Evolutionary conservation across 1,140 invertebrate species (phyloP), one percentile per base, ranked within the genome.

Genomic region (Brachionus rotundiformis): DNA sequence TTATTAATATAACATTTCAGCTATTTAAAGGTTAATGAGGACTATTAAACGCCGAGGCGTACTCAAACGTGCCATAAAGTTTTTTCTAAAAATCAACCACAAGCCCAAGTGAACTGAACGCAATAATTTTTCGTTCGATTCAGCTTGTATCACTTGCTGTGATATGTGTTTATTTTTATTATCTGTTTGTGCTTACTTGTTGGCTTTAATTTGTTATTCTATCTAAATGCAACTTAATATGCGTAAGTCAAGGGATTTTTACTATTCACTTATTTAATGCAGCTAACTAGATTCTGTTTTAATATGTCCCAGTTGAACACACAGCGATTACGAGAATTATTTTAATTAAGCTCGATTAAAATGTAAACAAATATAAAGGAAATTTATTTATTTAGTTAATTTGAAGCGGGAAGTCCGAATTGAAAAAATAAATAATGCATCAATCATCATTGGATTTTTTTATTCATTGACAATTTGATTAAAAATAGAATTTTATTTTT

Each of bases 271-370:
- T 33, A 16, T 33, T 63, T 63, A 63, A 63, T 63, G 2, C 61
- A 63, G 61, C 29, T 29, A 63, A 27, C n/a, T 29, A 63, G 5
- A 6, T 63, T 54, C 19, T 54, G 47, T 54, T 54, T 54, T 63
- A 63, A 63, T 63, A 27, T 63, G 61, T 63, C 61, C 61, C 61
- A 63, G 61, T 63, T 29, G 61, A 63, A 54, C 47, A 54, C 47
- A 54, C 61, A 33, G 13, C 29, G 61, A 63, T 63, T 63, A 27
- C 25, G 61, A 63, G n/a, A 33, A 27, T 63, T 63, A 63, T 63
- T 63, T 63, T 63, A 63, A 63, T 63, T 63, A 63, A 63, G 25
- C 11, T 63, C 61, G 61, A 63, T 63, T 63, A 63, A 63, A 63
- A 63, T 29, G 29, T 63, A 63, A 63, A 63, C 61, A 63, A 63